Conservation (phyloP, 2,797 vertebrate genomes). For the Cynodonichthys magdalenae region DNA sequence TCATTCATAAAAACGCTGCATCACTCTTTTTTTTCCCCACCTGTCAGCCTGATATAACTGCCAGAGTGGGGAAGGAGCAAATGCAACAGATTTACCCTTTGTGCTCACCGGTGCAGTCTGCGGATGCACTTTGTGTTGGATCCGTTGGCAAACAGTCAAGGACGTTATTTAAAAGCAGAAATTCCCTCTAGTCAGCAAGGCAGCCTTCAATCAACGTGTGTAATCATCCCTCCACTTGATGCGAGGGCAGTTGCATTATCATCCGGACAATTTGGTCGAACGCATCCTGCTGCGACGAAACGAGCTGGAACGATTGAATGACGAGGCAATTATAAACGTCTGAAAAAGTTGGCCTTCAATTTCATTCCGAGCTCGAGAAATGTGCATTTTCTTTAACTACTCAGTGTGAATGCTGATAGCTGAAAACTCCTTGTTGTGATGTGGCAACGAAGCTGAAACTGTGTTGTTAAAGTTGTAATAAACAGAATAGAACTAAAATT, state of each 20-base stretch:
- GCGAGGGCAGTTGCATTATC: slow-evolving; percentile 26
- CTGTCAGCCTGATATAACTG: slow-evolving; percentile 45
- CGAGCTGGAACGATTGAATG: slow-evolving; percentile 4
- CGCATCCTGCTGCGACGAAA: slow-evolving; percentile 10
- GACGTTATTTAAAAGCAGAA: slow-evolving; percentile 57
- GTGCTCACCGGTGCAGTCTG: slow-evolving; percentile 42
- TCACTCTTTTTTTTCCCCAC: slow-evolving; percentile 57
- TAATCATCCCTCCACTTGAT: slow-evolving; percentile 36
- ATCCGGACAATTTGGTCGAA: slow-evolving; percentile 21
- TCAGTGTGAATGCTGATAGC: too few species aligned
- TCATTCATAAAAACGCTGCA: slow-evolving; percentile 67
- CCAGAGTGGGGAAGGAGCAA: slow-evolving; percentile 41
- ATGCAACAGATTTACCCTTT: slow-evolving; percentile 41
- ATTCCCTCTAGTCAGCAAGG: slow-evolving; percentile 44
- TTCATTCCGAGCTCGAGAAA: slow-evolving; percentile 11
- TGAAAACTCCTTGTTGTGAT: too few species aligned
- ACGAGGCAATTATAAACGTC: slow-evolving; percentile 6
- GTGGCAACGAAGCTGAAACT: too few species aligned
- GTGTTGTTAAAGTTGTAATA: too few species aligned
- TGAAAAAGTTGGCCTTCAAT: slow-evolving; percentile 9
- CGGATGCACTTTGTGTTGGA: slow-evolving; percentile 46
- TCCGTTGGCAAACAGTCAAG: slow-evolving; percentile 47
- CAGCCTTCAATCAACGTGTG: slow-evolving; percentile 19
- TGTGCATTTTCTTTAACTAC: too few species aligned
- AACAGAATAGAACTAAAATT: too few species aligned